Evolutionary conservation across 2,113 vertebrate species (phyloP).

Genomic region (Jacana jacana): DNA sequence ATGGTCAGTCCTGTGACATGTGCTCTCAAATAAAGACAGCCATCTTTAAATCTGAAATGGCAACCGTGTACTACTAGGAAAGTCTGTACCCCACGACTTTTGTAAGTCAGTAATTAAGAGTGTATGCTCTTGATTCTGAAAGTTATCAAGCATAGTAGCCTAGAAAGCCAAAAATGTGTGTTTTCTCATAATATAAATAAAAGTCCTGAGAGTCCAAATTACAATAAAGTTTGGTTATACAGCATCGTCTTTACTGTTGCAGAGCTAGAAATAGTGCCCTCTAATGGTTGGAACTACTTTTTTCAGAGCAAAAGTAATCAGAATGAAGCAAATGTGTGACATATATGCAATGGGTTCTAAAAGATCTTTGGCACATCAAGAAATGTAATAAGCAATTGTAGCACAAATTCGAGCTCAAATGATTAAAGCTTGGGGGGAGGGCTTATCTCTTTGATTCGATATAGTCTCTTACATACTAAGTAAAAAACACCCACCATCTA

Average conservation of each 20-base stretch:
- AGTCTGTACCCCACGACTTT: neutral
- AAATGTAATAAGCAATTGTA: neutral
- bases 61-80: neutral
- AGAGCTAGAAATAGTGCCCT: neutral
- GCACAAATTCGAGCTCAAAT: neutral
- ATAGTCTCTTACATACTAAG: neutral
- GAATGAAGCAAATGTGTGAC: neutral
- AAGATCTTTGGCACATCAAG: neutral
- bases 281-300: neutral
- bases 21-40: neutral
- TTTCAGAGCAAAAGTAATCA: neutral
- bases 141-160: neutral
- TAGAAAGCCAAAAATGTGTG: neutral
- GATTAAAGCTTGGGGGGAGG: neutral
- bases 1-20: neutral
- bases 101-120: neutral
- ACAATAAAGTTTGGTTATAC: neutral
- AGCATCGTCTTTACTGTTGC: neutral
- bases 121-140: neutral
- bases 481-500: neutral
- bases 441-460: neutral
- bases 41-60: neutral
- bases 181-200: neutral
- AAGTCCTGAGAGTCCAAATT: neutral
- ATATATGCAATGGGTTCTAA: neutral